Percentiles rank a stretch among this genome's conserved stretches.
phyloP scores from a whole-genome alignment of 1,140 invertebrate genomes.

The Lasioglossum albipes region DNA sequence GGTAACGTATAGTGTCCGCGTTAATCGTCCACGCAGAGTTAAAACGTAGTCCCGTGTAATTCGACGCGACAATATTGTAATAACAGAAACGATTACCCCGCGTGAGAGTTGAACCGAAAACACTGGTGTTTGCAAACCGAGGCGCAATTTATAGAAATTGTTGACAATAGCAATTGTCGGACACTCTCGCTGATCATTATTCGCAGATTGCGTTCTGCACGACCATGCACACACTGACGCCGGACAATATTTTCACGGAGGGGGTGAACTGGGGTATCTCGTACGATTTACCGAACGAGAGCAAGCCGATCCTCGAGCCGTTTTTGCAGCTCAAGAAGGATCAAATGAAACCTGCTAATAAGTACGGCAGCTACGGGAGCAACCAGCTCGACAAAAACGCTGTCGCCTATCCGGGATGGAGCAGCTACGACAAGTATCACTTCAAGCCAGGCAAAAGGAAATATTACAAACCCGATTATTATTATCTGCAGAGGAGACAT shows the following conservation, averaged over 20 bases:
- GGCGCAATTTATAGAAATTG: too few relatives aligned
- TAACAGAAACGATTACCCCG: too few relatives aligned
- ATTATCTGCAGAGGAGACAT: slow-evolving; percentile 80
- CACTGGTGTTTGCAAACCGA: too few relatives aligned
- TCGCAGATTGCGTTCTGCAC: slow-evolving; percentile 82
- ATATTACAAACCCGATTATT: slow-evolving; percentile 68
- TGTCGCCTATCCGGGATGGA: slow-evolving; percentile 56
- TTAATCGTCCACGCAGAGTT: too few relatives aligned
- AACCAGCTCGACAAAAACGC: slow-evolving; percentile 56
- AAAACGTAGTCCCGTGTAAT: too few relatives aligned
- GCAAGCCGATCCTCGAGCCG: slow-evolving; percentile 81
- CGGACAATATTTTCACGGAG: slow-evolving; percentile 83
- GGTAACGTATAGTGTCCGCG: too few relatives aligned
- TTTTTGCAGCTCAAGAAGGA: slow-evolving; percentile 73
- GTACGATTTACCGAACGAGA: slow-evolving; percentile 86
- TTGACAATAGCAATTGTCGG: too few relatives aligned
- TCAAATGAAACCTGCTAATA: slow-evolving; percentile 53
- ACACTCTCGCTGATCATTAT: background rate
- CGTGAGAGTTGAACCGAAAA: too few relatives aligned
- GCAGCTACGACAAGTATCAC: slow-evolving; percentile 62
- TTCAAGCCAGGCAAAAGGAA: slow-evolving; percentile 59
- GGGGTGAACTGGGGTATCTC: slow-evolving; percentile 88
- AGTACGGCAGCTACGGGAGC: slow-evolving; percentile 53
- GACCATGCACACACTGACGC: slow-evolving; percentile 81
- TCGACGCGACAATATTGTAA: too few relatives aligned